Evolutionary conservation across 2,113 vertebrate species (phyloP), one percentile per base, ranked within the genome.

Genomic region (Pelecanus crispus): DNA sequence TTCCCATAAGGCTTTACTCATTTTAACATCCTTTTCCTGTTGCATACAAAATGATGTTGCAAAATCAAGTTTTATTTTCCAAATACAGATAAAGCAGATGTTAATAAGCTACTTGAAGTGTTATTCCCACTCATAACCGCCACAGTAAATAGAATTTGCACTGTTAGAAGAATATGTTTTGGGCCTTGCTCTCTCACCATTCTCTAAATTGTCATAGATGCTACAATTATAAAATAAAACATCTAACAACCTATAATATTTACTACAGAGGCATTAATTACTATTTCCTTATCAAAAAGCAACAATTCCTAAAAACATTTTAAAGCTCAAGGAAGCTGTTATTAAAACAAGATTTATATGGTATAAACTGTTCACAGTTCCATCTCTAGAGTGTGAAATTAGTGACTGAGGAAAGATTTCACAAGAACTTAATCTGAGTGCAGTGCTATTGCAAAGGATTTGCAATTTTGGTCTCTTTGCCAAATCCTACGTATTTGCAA

Each of bases 381-480:
- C 72, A 94, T 81, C 94, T 78, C 92, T 53, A 40, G 92, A 88
- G 93, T 97, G 90, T 94, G 92, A 95, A 97, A 93, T 96, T 91
- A 92, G 85, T 56, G 86, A 94, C 66, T 40, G 84, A 86, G 50
- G 88, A 78, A 94, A 91, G 96, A 97, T 97, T 97, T 97, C 96
- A 97, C 88, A 97, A 95, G 88, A 94, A 70, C 83, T 92, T 93
- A 67, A 65, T 81, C 40, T 90, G 81, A 94, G 61, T 13, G 61
- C 65, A 71, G 5, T 55, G 85, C 82, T 74, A 67, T 20, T 86
- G 83, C 81, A 31, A 85, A 42, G 68, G 96, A 92, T 96, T 88
- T 92, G 86, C 42, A 63, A 21, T 34, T 96, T 45, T 70, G 86
- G 68, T 77, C 68, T 79, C 88, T 80, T 68, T 26, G 92, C 97